phyloP scores from a whole-genome alignment of 2,113 vertebrate genomes.

The Phaetusa simplex region DNA sequence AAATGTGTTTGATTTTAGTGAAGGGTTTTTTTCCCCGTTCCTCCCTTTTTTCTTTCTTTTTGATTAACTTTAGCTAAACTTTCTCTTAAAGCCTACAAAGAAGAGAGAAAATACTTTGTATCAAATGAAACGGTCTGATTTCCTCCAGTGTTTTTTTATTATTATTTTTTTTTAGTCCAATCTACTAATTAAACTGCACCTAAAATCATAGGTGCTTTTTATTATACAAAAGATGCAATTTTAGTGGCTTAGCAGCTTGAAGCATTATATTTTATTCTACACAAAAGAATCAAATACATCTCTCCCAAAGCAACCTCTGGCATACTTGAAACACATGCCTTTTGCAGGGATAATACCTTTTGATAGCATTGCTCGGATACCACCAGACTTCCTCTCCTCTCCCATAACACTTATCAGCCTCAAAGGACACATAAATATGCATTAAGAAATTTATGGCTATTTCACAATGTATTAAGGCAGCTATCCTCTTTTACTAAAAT shows the following conservation, averaged over 20 bases:
- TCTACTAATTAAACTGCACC: background rate
- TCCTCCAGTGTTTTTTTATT: background rate
- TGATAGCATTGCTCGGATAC: background rate
- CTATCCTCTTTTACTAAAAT: background rate
- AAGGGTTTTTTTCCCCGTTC: accelerated
- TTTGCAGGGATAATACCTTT: background rate
- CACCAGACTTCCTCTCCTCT: background rate
- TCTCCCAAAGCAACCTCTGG: background rate
- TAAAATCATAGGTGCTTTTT: background rate
- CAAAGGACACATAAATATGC: background rate
- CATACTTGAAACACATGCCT: background rate
- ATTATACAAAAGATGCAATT: background rate
- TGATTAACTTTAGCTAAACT: background rate
- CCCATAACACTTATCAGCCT: background rate
- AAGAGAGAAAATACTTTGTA: background rate
- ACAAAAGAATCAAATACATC: background rate
- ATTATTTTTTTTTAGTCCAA: background rate
- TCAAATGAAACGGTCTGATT: background rate
- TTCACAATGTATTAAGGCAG: background rate
- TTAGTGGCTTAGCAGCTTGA: background rate
- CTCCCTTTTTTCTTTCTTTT: background rate
- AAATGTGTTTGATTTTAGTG: background rate
- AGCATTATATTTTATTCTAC: background rate
- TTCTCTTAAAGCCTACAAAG: background rate
- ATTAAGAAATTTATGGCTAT: background rate